A percentile compares a stretch with the other conserved stretches of the same genome.
phyloP scores from a whole-genome alignment of 2,888 invertebrate species.

The Amphimallon solstitiale region DNA sequence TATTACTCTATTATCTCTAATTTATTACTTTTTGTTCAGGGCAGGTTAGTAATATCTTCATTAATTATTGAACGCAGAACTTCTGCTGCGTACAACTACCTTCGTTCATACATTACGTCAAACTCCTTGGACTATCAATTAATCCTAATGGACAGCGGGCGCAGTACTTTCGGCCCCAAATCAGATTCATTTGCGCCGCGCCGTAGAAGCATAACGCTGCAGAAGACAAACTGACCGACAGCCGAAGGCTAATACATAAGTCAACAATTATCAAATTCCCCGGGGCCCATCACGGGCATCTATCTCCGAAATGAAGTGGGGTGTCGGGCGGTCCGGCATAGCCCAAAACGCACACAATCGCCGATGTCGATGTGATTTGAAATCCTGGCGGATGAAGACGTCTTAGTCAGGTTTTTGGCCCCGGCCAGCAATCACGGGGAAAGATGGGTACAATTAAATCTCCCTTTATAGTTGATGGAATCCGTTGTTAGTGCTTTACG shows the following conservation, averaged over 20 bases:
- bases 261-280: slow-evolving; percentile 62
- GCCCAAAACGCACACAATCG: slow-evolving; percentile 21
- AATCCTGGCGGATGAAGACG: slow-evolving; percentile 50
- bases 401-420: slow-evolving; percentile 57
- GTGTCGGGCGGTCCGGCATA: background rate
- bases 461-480: slow-evolving; percentile 61
- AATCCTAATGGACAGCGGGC: slow-evolving; percentile 35
- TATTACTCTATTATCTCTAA: no score
- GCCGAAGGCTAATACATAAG: slow-evolving; percentile 53
- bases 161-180: slow-evolving; percentile 5
- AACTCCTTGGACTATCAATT: slow-evolving; percentile 16
- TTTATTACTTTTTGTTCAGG: no score
- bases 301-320: slow-evolving; percentile 23
- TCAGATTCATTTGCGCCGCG: slow-evolving; percentile 39
- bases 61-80: slow-evolving; percentile 43
- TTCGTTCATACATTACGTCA: no score
- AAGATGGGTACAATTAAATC: slow-evolving; percentile 61
- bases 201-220: slow-evolving; percentile 44
- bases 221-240: slow-evolving; percentile 57
- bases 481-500: slow-evolving; percentile 55
- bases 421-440: slow-evolving; percentile 58
- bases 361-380: slow-evolving; percentile 35
- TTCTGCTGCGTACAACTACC: slow-evolving; percentile 13
- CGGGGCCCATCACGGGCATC: slow-evolving; percentile 42
- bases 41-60: slow-evolving; percentile 52